Percentiles rank a stretch among this genome's conserved stretches.
phyloP scores from a whole-genome alignment of 2,888 invertebrate genomes.

The Anthophora plumipes region DNA sequence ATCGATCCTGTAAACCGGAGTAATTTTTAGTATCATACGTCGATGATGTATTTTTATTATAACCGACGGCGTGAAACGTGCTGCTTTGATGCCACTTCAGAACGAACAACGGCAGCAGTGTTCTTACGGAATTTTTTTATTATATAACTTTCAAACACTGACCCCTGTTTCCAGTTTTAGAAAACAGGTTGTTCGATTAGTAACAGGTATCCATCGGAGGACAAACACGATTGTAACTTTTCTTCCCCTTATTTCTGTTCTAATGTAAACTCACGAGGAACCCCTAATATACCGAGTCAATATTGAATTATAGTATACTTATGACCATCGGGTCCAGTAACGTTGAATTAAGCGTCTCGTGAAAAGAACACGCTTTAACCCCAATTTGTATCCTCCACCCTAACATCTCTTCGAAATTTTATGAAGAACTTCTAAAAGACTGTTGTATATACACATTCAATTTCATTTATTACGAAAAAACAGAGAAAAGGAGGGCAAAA shows the following conservation, averaged over 20 bases:
- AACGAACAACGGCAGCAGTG: not conserved
- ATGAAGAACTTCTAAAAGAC: not conserved
- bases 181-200: not conserved
- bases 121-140: not conserved
- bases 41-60: constrained; percentile 10
- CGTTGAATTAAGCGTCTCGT: no score
- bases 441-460: no score
- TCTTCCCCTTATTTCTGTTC: not conserved
- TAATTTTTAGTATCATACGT: constrained; percentile 10
- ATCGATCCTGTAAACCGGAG: not conserved
- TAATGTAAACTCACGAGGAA: not conserved
- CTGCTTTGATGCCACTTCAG: not conserved
- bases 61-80: constrained; percentile 3
- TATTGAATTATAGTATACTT: not conserved
- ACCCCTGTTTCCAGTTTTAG: no score
- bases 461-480: no score
- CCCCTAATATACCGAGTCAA: not conserved
- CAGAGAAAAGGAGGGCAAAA: no score
- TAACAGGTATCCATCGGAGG: not conserved
- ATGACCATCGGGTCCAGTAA: not conserved
- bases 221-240: not conserved
- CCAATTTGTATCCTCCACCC: not conserved
- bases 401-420: not conserved
- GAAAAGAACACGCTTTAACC: not conserved
- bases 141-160: not conserved